phyloP scores from a whole-genome alignment of 2,888 invertebrate genomes.

The Hermaeophaga mercurialis region DNA sequence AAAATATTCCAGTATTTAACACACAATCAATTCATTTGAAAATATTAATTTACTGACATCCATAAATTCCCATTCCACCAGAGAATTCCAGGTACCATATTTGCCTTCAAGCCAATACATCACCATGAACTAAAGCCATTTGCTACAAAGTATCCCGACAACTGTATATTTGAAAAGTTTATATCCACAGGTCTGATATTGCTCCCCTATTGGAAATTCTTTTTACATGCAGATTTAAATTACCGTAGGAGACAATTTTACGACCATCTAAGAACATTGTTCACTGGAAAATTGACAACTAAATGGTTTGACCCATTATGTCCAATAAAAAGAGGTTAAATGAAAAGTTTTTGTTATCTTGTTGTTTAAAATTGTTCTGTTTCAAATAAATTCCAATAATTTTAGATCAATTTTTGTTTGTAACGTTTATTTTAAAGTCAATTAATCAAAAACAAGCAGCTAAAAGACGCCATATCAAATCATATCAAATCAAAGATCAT shows the following conservation, averaged over 20 bases:
- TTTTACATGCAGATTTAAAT: slow-evolving; percentile 23
- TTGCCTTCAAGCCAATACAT: neutral
- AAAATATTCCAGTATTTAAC: too few species aligned
- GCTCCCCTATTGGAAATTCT: slow-evolving; percentile 20
- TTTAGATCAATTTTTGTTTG: too few species aligned
- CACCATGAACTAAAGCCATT: slow-evolving; percentile 8
- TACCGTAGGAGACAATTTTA: slow-evolving; percentile 24
- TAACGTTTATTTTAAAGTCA: too few species aligned
- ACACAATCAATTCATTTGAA: too few species aligned
- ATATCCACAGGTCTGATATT: slow-evolving; percentile 17
- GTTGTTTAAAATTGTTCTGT: too few species aligned
- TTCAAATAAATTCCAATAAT: too few species aligned
- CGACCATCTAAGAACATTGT: slow-evolving; percentile 23
- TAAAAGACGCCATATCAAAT: too few species aligned
- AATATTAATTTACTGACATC: too few species aligned
- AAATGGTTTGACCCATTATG: slow-evolving; percentile 22
- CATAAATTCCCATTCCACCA: too few species aligned
- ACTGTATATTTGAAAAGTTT: slow-evolving; percentile 23
- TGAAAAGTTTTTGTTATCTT: too few species aligned
- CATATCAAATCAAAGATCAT: too few species aligned
- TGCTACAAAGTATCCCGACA: slow-evolving; percentile 15
- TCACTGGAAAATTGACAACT: slow-evolving; percentile 21
- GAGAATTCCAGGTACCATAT: neutral
- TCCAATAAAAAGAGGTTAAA: slow-evolving; percentile 7
- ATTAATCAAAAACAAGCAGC: too few species aligned